Evolutionary conservation across 2,113 vertebrate genomes (phyloP).

Genomic region (Tursiops truncatus): DNA sequence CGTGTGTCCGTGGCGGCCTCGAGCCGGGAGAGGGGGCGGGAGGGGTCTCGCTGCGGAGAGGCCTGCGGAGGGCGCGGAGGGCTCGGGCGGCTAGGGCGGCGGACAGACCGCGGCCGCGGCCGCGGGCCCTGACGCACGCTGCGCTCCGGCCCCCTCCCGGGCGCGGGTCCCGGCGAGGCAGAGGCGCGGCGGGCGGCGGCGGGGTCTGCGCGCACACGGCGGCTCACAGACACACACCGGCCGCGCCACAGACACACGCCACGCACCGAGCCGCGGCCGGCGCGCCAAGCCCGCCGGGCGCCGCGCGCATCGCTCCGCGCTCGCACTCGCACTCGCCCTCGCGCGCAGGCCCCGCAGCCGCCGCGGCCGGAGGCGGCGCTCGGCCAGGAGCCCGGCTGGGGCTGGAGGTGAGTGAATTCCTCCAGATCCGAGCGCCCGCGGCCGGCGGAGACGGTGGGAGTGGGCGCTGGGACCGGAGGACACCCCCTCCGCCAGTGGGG

Average conservation of each 20-base stretch:
- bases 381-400: slow-evolving; percentile 29
- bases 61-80: slow-evolving; percentile 26
- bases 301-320: slow-evolving; percentile 51
- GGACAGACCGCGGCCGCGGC: neutral
- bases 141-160: slow-evolving; percentile 2
- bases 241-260: slow-evolving; percentile 72
- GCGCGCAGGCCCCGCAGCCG: slow-evolving; percentile 63
- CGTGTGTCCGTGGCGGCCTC: slow-evolving; percentile 61
- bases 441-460: neutral
- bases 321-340: slow-evolving; percentile 1
- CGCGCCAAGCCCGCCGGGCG: slow-evolving; percentile 39
- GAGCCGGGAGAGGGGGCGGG: slow-evolving; percentile 59
- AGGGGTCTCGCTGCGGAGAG: slow-evolving; percentile 48
- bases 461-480: neutral
- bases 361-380: slow-evolving; percentile 43
- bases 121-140: slow-evolving; percentile 1
- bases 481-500: slow-evolving; percentile 17
- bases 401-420: slow-evolving; percentile 72
- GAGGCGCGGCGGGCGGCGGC: slow-evolving; percentile 67
- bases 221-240: slow-evolving; percentile 60
- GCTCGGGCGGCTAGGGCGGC: neutral
- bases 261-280: slow-evolving; percentile 62
- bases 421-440: slow-evolving; percentile 22
- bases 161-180: neutral
- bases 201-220: slow-evolving; percentile 3